phyloP scores from a whole-genome alignment of 2,888 invertebrate genomes.

The Acleris literana region DNA sequence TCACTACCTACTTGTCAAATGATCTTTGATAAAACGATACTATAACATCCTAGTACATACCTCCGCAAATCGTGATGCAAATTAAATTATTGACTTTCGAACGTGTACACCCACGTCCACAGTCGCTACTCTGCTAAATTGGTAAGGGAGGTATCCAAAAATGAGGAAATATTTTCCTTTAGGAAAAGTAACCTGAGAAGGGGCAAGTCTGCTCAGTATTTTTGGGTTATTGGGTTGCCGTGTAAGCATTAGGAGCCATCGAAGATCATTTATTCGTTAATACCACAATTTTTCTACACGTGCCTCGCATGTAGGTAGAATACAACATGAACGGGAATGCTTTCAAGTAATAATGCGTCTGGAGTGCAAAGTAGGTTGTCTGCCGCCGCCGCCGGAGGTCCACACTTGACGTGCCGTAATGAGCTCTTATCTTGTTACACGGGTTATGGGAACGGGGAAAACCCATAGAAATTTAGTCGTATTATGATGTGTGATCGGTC shows the following conservation, averaged over 20 bases:
- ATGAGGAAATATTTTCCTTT: neutral
- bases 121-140: neutral
- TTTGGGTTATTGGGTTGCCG: neutral
- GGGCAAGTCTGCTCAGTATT: neutral
- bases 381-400: constrained; percentile 25
- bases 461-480: neutral
- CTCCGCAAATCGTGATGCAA: too few species aligned
- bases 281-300: neutral
- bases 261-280: constrained; percentile 4
- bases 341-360: constrained; percentile 17
- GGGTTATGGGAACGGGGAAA: constrained; percentile 2
- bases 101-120: neutral
- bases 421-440: constrained; percentile 30
- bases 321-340: neutral
- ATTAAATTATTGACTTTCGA: too few species aligned
- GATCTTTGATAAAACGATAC: too few species aligned
- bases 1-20: too few species aligned
- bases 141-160: neutral
- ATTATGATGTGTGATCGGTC: neutral
- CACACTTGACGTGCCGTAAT: constrained; percentile 38
- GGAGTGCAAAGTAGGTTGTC: constrained; percentile 22
- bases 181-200: neutral
- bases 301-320: neutral
- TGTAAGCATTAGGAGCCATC: neutral
- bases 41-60: too few species aligned